These are phyloP conservation scores for Motacilla tschutschensis DNA, from an alignment of 2,113 vertebrate genomes.

Conservation along the genomic window DNA sequence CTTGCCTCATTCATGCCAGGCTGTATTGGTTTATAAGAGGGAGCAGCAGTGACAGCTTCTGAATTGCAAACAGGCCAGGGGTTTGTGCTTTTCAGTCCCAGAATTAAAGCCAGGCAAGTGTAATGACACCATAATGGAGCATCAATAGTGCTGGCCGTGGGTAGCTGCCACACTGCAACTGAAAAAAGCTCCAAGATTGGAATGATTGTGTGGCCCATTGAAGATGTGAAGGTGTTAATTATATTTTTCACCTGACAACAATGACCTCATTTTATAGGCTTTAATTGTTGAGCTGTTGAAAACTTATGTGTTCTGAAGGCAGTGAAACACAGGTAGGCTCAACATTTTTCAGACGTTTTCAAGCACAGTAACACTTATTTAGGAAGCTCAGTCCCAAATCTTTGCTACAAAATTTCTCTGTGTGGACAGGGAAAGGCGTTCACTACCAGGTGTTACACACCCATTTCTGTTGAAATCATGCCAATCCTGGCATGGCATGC, in stretches of 20 bases:
- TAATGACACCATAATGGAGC: background rate
- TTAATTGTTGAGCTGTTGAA: background rate
- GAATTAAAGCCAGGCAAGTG: background rate
- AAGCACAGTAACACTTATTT: background rate
- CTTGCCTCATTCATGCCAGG: background rate
- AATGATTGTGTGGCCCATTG: background rate
- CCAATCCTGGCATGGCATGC: background rate
- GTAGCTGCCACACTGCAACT: background rate
- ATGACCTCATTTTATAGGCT: background rate
- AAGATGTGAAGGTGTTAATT: background rate
- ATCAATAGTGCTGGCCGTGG: background rate
- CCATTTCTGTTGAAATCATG: fast-evolving
- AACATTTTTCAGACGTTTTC: background rate
- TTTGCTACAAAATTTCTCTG: background rate
- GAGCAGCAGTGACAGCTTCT: background rate
- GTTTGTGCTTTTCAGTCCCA: background rate
- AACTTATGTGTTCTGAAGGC: background rate
- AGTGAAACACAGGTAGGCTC: background rate
- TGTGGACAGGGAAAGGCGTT: background rate
- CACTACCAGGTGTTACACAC: background rate
- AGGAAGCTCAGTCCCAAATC: background rate
- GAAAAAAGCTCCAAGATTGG: background rate
- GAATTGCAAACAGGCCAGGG: background rate
- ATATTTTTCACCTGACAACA: background rate
- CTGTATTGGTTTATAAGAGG: background rate